Evolutionary conservation across 2,113 vertebrate species (phyloP).

Genomic region (Catharus fuscescens): DNA sequence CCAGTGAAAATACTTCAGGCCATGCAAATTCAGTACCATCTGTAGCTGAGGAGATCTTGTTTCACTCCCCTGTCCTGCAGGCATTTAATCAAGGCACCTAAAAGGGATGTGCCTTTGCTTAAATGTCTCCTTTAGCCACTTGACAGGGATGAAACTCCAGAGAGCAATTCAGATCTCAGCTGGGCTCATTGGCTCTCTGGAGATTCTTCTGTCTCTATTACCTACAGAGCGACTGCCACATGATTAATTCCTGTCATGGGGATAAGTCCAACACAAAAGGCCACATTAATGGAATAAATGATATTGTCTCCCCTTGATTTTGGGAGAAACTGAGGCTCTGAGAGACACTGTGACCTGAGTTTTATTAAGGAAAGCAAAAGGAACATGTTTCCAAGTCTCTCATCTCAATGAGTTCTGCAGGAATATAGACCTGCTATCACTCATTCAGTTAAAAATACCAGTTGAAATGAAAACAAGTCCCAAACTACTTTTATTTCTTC

Average conservation of each 20-base stretch:
- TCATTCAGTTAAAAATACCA: background rate
- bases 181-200: background rate
- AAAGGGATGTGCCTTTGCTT: background rate
- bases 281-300: background rate
- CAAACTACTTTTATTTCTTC: background rate
- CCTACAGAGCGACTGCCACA: background rate
- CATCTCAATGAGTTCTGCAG: background rate
- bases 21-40: background rate
- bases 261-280: background rate
- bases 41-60: background rate
- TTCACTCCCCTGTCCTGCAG: background rate
- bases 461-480: background rate
- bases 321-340: background rate
- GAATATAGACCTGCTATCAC: background rate
- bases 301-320: background rate
- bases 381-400: background rate
- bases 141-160: background rate
- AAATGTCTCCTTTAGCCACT: background rate
- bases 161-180: background rate
- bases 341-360: background rate
- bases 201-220: background rate
- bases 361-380: background rate
- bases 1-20: background rate
- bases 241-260: background rate
- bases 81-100: background rate